phyloP scores from a whole-genome alignment of 2,888 invertebrate species.

The Drosophila anceps region DNA sequence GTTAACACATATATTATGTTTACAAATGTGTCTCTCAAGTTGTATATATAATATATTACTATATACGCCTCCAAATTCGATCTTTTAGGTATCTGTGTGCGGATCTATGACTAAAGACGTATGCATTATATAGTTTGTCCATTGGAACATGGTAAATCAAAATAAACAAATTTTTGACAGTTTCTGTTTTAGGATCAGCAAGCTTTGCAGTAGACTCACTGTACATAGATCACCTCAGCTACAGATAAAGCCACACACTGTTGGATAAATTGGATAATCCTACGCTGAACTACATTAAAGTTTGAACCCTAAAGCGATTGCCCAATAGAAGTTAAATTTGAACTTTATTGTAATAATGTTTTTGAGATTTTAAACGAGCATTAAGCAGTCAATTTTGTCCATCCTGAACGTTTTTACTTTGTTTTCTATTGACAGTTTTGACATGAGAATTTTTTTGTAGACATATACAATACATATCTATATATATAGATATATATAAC shows the following conservation, averaged over 20 bases:
- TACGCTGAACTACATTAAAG: too few species aligned
- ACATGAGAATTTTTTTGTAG: constrained; percentile 49
- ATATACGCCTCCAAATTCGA: too few species aligned
- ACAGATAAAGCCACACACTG: too few species aligned
- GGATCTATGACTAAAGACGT: neutral
- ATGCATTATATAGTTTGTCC: neutral
- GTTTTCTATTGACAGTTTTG: constrained; percentile 74
- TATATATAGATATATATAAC: neutral
- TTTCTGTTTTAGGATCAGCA: neutral
- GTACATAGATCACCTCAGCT: neutral
- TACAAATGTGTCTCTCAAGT: too few species aligned
- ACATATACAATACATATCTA: constrained; percentile 21
- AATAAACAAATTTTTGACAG: neutral
- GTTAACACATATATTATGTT: too few species aligned
- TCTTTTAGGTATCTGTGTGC: too few species aligned
- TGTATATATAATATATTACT: too few species aligned
- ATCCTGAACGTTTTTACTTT: neutral
- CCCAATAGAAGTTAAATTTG: too few species aligned
- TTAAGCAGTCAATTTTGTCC: neutral
- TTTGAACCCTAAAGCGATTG: too few species aligned
- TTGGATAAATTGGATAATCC: too few species aligned
- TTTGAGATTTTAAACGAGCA: neutral
- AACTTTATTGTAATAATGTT: too few species aligned
- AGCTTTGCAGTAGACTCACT: neutral
- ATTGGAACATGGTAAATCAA: neutral